Evolutionary conservation across 2,113 vertebrate species (phyloP), one percentile per base, ranked within the genome.

Genomic region (Turdus rufiventris): DNA sequence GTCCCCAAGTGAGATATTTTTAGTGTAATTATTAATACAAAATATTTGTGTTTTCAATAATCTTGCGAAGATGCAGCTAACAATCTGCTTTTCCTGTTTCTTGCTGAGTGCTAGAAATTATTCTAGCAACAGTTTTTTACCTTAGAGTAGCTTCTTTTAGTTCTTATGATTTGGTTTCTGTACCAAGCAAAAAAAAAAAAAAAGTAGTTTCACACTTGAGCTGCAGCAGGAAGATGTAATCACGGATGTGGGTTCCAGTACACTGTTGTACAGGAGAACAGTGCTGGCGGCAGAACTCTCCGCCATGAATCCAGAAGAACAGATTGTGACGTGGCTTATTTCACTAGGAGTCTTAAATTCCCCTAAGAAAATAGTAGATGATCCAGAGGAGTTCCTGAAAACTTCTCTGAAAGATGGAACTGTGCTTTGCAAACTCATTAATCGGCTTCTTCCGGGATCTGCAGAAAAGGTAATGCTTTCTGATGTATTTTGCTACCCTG

Each of bases 321-420:
- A 98, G 91, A 97, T 98, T 4, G 99, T 99, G 95, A 99, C 99
- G 13, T 99, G 99, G 99, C 98, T 99, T 9, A 99, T 99, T 94
- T 99, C 99, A 4, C 91, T 99, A 56, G 99, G 99, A 93, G 99
- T 99, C 74, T 97, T 99, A 74, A 98, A 99, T 96, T 99, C 99
- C 38, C 99, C 99, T 3, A 99, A 99, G 95, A 99, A 99, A 98
- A 99, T 97, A 56, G 97, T 99, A 78, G 98, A 98, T 34, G 99
- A 99, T 96, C 99, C 99, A 0, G 98, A 98, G 95, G 98, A 98
- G 54, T 99, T 99, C 97, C 89, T 99, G 94, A 99, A 99, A 98
- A 95, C 96, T 19, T 98, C 98, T 14, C 95, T 99, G 72, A 98
- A 98, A 97, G 99, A 99, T 98, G 99, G 99, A 81, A 98, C 99